Evolutionary conservation across 1,140 invertebrate genomes (phyloP).

Genomic region (Papilio helenus): DNA sequence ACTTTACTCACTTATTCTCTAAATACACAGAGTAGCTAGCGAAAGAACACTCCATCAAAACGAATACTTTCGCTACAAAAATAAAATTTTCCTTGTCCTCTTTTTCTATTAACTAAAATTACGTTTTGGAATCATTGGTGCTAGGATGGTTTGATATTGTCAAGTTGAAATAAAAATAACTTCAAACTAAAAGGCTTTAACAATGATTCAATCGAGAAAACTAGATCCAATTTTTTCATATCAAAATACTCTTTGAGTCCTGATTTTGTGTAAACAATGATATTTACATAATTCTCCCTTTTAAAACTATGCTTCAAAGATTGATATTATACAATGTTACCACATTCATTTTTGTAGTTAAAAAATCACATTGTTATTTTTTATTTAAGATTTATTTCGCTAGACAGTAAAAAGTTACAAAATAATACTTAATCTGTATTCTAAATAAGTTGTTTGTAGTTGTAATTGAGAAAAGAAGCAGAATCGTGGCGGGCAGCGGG

Average conservation of each 20-base stretch:
- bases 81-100: not conserved
- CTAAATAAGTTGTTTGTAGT: slow-evolving; percentile 58
- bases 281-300: not conserved
- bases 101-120: not conserved
- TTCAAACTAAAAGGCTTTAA: not conserved
- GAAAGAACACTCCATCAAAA: not conserved
- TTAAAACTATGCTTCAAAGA: not conserved
- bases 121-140: not conserved
- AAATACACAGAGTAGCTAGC: slow-evolving; percentile 46
- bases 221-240: not conserved
- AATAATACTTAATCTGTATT: slow-evolving; percentile 34
- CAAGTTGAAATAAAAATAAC: not conserved
- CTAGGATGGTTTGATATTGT: not conserved
- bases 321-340: not conserved
- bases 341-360: not conserved
- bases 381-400: not conserved
- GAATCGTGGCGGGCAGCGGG: slow-evolving; percentile 49
- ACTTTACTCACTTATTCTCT: slow-evolving; percentile 48
- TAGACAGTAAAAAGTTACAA: not conserved
- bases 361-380: not conserved
- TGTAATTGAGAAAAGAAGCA: slow-evolving; percentile 77
- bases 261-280: not conserved
- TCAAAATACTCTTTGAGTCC: not conserved
- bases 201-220: not conserved
- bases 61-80: not conserved